A percentile compares a stretch with the other conserved stretches of the same genome.
phyloP scores from a whole-genome alignment of 2,797 vertebrate genomes.

The Poecilia wingei region DNA sequence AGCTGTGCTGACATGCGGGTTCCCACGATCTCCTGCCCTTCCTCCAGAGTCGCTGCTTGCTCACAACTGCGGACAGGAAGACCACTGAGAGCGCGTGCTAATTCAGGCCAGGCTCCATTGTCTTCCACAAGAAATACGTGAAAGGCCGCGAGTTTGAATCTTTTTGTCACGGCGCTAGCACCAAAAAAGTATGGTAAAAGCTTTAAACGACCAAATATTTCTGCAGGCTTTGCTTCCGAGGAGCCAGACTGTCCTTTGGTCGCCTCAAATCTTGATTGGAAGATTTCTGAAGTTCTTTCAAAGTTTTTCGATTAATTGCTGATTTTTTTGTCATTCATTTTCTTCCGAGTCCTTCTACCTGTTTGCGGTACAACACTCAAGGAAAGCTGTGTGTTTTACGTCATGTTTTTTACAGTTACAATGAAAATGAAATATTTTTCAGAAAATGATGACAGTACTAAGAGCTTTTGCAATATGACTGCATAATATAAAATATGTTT shows the following conservation, averaged over 20 bases:
- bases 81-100: constrained; percentile 44
- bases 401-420: neutral
- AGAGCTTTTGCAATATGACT: too few species aligned
- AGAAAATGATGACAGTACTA: too few species aligned
- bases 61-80: constrained; percentile 69
- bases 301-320: neutral
- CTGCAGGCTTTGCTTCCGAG: neutral
- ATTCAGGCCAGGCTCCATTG: constrained; percentile 51
- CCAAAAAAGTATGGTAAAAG: neutral
- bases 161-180: neutral
- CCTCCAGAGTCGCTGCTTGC: constrained; percentile 65
- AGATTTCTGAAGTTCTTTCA: neutral
- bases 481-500: too few species aligned
- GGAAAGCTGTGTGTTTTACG: neutral
- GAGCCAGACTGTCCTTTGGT: neutral
- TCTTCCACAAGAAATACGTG: constrained; percentile 32
- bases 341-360: neutral
- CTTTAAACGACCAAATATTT: neutral
- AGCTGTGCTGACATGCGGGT: constrained; percentile 59
- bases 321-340: neutral
- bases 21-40: constrained; percentile 83
- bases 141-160: neutral
- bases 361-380: neutral
- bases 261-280: neutral
- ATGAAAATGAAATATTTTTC: neutral